Base-by-base conservation (phyloP, 1,140 invertebrate genomes). In the Heterodera carotae region DNA sequence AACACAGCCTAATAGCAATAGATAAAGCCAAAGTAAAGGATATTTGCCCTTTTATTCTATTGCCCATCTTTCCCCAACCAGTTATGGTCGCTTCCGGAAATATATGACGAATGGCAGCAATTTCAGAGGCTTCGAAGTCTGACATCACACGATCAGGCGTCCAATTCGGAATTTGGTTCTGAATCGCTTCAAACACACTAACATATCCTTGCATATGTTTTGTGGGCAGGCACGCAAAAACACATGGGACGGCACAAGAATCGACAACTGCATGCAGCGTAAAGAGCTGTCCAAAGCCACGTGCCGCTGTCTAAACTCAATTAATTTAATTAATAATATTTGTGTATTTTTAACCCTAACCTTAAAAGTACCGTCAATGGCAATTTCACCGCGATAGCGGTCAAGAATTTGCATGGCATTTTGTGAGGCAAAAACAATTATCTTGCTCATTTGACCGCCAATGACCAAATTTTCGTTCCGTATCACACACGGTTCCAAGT, bases 311-410 rank as follows among this genome's bases (percentile, higher is more conserved):
- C 69, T 72, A n/a, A 72, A 60, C 2, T 53, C 15, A 60, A 1
- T 22, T 3, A 15, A 72, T 39, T n/a, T n/a, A n/a, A 72, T 25
- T 29, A 43, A 6, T 53, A 59, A n/a, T 7, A 15, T 66, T 10
- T 2, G 2, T 66, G 27, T 2, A 29, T 12, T 12, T 66, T 72
- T 27, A 12, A 39, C 62, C 22, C 3, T 56, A 18, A 72, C 69
- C n/a, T 72, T 29, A 56, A 72, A 72, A 25, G 69, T 72, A 2
- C 69, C 69, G 27, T 72, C 69, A 31, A 72, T 43, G 1, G 69
- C 69, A 6, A 72, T 53, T 59, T 59, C 12, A 3, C 5, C 48
- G 5, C 33, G 36, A 43, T 72, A 72, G 29, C 31, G 15, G 2
- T 27, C 22, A 2, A 72, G 27, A n/a, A 72, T 39, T 27, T 72